A percentile compares a stretch with the other conserved stretches of the same genome.
Evolutionary conservation across 2,113 vertebrate genomes (phyloP).

Genomic region (Triplophysa rosa): DNA sequence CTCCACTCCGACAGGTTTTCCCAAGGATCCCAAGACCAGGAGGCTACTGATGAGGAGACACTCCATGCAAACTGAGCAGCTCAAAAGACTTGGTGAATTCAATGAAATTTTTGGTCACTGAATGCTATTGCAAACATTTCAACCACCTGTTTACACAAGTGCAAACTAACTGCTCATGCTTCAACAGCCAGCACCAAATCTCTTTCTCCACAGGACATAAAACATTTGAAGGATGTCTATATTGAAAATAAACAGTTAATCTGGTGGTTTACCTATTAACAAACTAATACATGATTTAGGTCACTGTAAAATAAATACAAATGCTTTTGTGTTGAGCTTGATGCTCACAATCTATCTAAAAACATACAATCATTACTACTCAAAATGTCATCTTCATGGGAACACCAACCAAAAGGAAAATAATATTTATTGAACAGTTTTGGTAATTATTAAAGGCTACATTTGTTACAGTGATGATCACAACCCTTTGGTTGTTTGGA

Average conservation of each 20-base stretch:
- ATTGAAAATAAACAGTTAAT: not conserved
- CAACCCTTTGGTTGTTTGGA: too few relatives aligned
- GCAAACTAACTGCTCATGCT: too few relatives aligned
- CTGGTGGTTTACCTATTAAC: not conserved
- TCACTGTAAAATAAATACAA: slow-evolving; percentile 4
- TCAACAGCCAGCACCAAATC: too few relatives aligned
- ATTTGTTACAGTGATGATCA: too few relatives aligned
- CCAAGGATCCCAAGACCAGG: slow-evolving; percentile 76
- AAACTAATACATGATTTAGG: not conserved
- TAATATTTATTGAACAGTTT: not conserved
- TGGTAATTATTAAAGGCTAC: too few relatives aligned
- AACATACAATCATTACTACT: not conserved
- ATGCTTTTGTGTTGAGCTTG: slow-evolving; percentile 1
- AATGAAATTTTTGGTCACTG: slow-evolving; percentile 62
- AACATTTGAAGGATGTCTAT: not conserved
- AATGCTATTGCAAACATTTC: not conserved
- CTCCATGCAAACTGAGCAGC: slow-evolving; percentile 87
- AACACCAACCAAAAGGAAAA: not conserved
- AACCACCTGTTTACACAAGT: too few relatives aligned
- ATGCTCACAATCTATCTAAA: not conserved
- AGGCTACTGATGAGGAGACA: slow-evolving; percentile 85
- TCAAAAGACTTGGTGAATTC: slow-evolving; percentile 78
- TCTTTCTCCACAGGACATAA: not conserved
- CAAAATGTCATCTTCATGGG: not conserved
- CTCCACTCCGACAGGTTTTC: slow-evolving; percentile 76